A percentile compares a stretch with the other conserved stretches of the same genome.
These are phyloP conservation scores for Oryzias dopingdopingensis DNA, from an alignment of 2,797 vertebrate genomes.

Conservation along the genomic window DNA sequence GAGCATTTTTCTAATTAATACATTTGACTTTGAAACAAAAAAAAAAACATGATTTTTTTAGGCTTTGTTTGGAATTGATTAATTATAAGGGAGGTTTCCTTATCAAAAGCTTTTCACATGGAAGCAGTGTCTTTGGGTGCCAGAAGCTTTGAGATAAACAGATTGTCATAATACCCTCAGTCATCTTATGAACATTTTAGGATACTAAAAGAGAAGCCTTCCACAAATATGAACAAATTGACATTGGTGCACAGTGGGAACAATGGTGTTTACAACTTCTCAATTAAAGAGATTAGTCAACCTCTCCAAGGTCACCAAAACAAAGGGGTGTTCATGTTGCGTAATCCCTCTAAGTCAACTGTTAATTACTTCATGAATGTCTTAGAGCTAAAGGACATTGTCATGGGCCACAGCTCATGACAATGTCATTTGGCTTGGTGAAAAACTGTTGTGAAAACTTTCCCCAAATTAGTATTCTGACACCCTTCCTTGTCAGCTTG, in stretches of 20 bases:
- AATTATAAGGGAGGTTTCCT: conserved; percentile 35
- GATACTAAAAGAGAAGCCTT: conserved; percentile 25
- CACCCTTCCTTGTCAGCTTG: neutral
- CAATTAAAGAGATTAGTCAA: conserved; percentile 74
- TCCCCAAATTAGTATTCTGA: conserved; percentile 10
- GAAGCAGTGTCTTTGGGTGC: conserved; percentile 20
- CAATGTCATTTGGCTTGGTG: conserved; percentile 54
- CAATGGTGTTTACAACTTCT: conserved; percentile 65
- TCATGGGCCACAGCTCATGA: conserved; percentile 44
- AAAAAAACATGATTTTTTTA: conserved; percentile 27
- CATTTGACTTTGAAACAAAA: conserved; percentile 50
- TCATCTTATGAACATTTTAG: conserved; percentile 16
- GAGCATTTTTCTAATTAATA: conserved; percentile 56
- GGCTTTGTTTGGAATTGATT: conserved; percentile 50
- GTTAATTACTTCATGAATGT: conserved; percentile 72
- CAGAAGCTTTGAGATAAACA: conserved; percentile 45
- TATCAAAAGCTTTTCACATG: conserved; percentile 32
- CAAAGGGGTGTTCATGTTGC: conserved; percentile 62
- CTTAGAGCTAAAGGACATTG: conserved; percentile 57
- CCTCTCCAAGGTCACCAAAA: conserved; percentile 73
- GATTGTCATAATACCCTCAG: conserved; percentile 39
- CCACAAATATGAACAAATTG: conserved; percentile 55
- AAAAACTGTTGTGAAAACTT: conserved; percentile 19
- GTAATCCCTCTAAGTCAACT: conserved; percentile 73
- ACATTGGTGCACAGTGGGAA: conserved; percentile 59